Evolutionary conservation across 2,888 invertebrate species (phyloP), one percentile per base, ranked within the genome.

Genomic region (Melangyna quadrimaculata): DNA sequence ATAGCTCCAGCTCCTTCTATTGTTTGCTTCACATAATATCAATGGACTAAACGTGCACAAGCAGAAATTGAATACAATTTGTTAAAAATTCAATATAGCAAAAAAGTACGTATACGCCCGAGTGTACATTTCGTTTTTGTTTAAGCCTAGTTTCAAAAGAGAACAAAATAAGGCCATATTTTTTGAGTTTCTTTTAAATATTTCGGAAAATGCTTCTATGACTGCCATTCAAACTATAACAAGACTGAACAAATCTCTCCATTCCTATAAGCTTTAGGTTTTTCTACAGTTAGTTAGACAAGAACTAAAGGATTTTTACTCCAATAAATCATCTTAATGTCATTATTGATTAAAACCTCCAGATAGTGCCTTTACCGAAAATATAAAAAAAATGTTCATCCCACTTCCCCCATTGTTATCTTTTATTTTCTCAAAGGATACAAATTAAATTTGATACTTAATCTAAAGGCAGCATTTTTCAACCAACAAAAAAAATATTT

Each of bases 391-490:
- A 55, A 12, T 57, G 32, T 59, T 59, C 59, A 59, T 3, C 59
- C 35, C 37, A 37, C 22, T 22, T n/a, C 53, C 6, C 32, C 10
- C 19, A 19, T 37, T 37, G 35, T 59, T 59, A 22, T 59, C 59
- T 37, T 59, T 19, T 57, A 22, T 22, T 59, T 59, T 3, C 22
- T 37, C 59, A 35, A 59, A 59, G 59, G 37, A 35, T 35, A 59
- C 59, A 59, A 59, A 59, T 59, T 43, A 63, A 63, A 43, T 40
- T 63, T 63, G 40, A 43, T 63, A 43, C 43, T 61, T 63, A 63
- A 63, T 63, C 63, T 43, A 17, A 43, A 40, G 43, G 63, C n/a
- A 63, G 9, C 24, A 27, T 63, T 65, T 32, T 43, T 37, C 63
- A 45, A 45, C 29, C 63, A 43, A 12, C n/a, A 9, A 61, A 32